Evolutionary conservation across 2,888 invertebrate genomes (phyloP).

Genomic region (Myopa tessellatipennis): DNA sequence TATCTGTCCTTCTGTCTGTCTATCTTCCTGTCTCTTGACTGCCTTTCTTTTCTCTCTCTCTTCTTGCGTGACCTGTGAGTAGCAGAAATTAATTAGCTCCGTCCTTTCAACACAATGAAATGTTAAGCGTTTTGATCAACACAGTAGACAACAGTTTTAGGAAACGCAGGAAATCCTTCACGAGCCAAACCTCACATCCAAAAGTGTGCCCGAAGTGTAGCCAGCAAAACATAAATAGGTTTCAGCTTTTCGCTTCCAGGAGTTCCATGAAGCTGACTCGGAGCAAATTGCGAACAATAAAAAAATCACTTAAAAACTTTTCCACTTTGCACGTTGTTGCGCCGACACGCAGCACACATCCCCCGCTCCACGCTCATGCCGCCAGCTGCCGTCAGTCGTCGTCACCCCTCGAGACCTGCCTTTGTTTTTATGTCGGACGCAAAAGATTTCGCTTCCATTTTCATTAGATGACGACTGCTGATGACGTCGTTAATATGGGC

Average conservation of each 20-base stretch:
- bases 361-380: background rate
- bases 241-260: background rate
- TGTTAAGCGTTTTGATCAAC: too few relatives aligned
- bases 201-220: background rate
- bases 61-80: background rate
- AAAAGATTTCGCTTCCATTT: slow-evolving; percentile 27
- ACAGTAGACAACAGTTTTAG: too few relatives aligned
- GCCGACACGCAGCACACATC: background rate
- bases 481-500: slow-evolving; percentile 13
- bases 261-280: background rate
- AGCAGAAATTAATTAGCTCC: slow-evolving; percentile 37
- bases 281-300: slow-evolving; percentile 33
- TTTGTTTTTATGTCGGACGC: slow-evolving; percentile 23
- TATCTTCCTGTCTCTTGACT: slow-evolving; percentile 34
- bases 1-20: slow-evolving; percentile 7
- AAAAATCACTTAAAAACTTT: slow-evolving; percentile 34
- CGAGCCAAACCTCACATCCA: too few relatives aligned
- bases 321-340: slow-evolving; percentile 32
- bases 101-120: background rate
- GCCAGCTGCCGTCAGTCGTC: background rate
- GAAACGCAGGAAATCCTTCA: too few relatives aligned
- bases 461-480: slow-evolving; percentile 20
- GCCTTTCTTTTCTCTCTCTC: slow-evolving; percentile 2
- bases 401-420: background rate
- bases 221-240: background rate